A percentile compares a stretch with the other conserved stretches of the same genome.
Conservation (phyloP, 2,113 vertebrate species). For the Gyps fulvus region DNA sequence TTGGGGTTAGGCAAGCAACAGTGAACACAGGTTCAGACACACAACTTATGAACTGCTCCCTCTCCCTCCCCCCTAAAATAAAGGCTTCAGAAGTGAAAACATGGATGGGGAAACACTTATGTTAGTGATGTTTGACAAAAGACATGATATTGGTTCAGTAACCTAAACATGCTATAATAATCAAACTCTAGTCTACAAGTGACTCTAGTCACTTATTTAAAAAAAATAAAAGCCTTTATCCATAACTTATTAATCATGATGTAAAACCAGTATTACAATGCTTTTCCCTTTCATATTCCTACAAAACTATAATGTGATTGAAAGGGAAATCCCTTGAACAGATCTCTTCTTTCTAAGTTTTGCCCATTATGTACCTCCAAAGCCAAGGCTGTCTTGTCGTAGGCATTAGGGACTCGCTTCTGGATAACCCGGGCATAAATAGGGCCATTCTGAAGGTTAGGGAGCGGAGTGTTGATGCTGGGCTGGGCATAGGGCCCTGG, state of each 20-base stretch:
- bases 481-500: slow-evolving; percentile 98
- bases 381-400: slow-evolving; percentile 99
- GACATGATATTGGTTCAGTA: slow-evolving; percentile 52
- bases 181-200: slow-evolving; percentile 39
- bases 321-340: slow-evolving; percentile 76
- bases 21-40: not conserved
- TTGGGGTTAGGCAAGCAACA: not conserved
- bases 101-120: slow-evolving; percentile 23
- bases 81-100: slow-evolving; percentile 9
- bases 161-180: slow-evolving; percentile 51
- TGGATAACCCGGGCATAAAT: slow-evolving; percentile 97
- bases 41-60: not conserved
- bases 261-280: slow-evolving; percentile 52
- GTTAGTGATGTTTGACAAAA: slow-evolving; percentile 67
- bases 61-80: not conserved
- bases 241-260: slow-evolving; percentile 33
- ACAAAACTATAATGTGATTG: slow-evolving; percentile 57
- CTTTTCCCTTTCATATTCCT: slow-evolving; percentile 64
- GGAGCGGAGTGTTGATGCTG: slow-evolving; percentile 91
- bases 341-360: slow-evolving; percentile 76
- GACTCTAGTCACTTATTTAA: not conserved
- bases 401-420: slow-evolving; percentile 99
- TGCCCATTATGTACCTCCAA: slow-evolving; percentile 91
- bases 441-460: slow-evolving; percentile 98
- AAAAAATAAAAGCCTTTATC: slow-evolving; percentile 12